Base-by-base conservation (phyloP, 2,113 vertebrate species). In the Delphinus delphis region DNA sequence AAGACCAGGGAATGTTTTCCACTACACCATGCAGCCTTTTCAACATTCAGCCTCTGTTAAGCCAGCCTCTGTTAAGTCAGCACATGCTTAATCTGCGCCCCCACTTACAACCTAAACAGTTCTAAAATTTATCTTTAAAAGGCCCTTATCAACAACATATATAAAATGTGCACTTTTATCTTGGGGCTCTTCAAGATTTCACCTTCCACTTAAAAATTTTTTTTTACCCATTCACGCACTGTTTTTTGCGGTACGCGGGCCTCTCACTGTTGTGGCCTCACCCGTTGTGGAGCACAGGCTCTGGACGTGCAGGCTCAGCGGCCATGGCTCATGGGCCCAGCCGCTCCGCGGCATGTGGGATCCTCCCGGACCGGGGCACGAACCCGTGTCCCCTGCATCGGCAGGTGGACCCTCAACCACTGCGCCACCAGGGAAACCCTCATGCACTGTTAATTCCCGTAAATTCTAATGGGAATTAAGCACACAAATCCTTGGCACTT, bases 401-500 rank as follows among this genome's bases (percentile, higher is more conserved):
- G 47, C 2, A 50, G 12, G 47, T 0, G 47, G 12, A 50, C 47
- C 12, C 47, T 50, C 47, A 50, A 50, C 47, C 47, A 50, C 47
- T 50, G 47, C 12, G 12, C 47, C 47, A 50, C 47, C 47, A 50
- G 47, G 47, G 47, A 50, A 50, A 12, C 47, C 47, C 47, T 68
- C 28, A 76, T 96, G 86, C 77, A 82, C 90, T 97, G 53, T 96
- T 98, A 97, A 95, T 98, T 98, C 84, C n/a, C 33, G 4, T 73
- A 97, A 96, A 95, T 96, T 95, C 88, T 97, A 7, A 73, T 80
- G 65, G 63, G 82, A 98, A 88, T 97, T 97, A 96, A 95, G 70
- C 76, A 97, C 85, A 97, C 81, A 96, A 97, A 97, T 71, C 86
- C 95, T 88, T 97, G 84, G 81, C 89, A 98, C 96, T 97, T 62